Conservation (phyloP, 2,888 invertebrate species). For the Ferrisia virgata region DNA sequence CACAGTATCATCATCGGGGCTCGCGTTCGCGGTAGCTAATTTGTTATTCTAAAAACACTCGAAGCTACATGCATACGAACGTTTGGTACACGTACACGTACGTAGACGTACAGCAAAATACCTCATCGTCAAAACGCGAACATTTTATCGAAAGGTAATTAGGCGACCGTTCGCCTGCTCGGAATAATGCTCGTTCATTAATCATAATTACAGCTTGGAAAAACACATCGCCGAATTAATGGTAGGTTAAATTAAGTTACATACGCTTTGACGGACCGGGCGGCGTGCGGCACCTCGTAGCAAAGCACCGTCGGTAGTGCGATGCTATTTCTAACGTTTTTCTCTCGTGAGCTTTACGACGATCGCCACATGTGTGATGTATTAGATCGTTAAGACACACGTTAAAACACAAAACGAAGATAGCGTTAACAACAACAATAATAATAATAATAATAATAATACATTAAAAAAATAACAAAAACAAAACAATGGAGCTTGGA, state of each 20-base stretch:
- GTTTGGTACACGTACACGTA: no score
- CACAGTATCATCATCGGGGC: background rate
- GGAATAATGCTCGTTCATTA: background rate
- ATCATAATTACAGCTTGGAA: conserved; percentile 25
- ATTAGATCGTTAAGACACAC: conserved; percentile 23
- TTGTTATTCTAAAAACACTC: background rate
- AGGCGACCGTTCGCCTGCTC: background rate
- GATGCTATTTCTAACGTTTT: background rate
- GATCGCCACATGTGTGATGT: conserved; percentile 21
- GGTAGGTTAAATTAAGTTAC: conserved; percentile 29
- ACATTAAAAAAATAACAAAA: no score
- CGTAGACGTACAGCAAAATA: background rate
- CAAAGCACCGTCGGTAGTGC: no score
- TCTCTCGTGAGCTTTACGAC: background rate
- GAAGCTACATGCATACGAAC: background rate
- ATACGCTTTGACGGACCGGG: background rate
- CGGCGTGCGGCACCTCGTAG: background rate
- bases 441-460: no score
- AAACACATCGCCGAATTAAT: conserved; percentile 19
- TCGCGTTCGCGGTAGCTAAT: background rate
- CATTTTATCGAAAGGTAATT: conserved; percentile 18
- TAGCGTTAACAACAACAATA: background rate
- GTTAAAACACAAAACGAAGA: no score
- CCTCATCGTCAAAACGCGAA: background rate
- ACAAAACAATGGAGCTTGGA: conserved; percentile 1